Base-by-base conservation (phyloP, 2,797 vertebrate species). In the Enteromius argenteus region DNA sequence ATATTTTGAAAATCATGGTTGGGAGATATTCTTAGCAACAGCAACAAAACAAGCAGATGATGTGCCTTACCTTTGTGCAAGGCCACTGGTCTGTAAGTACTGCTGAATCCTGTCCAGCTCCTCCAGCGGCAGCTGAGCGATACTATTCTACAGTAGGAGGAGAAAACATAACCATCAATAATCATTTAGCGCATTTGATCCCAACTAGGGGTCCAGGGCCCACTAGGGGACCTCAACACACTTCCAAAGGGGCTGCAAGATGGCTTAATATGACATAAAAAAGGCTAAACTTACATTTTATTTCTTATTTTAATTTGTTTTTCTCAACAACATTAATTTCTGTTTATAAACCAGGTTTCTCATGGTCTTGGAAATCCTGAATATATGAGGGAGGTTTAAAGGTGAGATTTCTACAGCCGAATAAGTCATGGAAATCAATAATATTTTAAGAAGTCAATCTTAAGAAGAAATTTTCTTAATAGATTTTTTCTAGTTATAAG, bases 91-190 rank as follows among this genome's bases (percentile, higher is more conserved):
- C 92, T 99, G 98, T 62, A 99, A 96, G 85, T 97, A 97, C 74
- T 97, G 96, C 92, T 99, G 98, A 91, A 99, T 96, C 90, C 98
- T 94, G 89, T 96, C 96, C 84, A 99, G 91, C 85, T 99, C 98
- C 89, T 99, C 98, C 87, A 96, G 88, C 13, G 98, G 98, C 72
- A 99, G 91, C 92, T 99, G 98, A 84, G 96, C 96, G 86, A 95
- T 88, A 86, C 97, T 98, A 92, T 96, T 99, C 98, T 99, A 84
- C 53, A 96, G 44, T 27, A 44, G 71, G n/a, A 7, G 88, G 27
- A 83, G 23, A 82, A 60, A 69, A 3, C 23, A 27, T 23, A 4
- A 76, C 19, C 35, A 35, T 42, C n/a, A 75, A 58, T 58, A 58
- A 39, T 23, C 19, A 15, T 76, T 58, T 39, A 76, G 51, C 32